A percentile compares a stretch with the other conserved stretches of the same genome.
These are phyloP conservation scores for Thyatira batis DNA, from an alignment of 2,888 invertebrate genomes.

Conservation along the genomic window DNA sequence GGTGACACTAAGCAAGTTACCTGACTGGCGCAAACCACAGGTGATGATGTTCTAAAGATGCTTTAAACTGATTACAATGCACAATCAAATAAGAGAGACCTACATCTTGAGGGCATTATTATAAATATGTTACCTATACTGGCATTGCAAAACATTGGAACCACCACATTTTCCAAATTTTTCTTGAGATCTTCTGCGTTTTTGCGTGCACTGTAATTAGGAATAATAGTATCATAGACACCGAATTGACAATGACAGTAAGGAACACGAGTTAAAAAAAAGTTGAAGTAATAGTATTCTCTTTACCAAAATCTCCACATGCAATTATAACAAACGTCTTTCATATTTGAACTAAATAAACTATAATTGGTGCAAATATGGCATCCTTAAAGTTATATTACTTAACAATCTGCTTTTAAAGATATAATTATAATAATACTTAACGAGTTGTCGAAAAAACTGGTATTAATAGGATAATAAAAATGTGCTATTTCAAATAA, in stretches of 20 bases:
- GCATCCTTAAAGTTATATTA: not conserved
- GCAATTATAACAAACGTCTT: not conserved
- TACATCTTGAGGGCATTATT: slow-evolving; percentile 80
- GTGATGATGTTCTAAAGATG: slow-evolving; percentile 68
- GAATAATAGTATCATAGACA: slow-evolving; percentile 81
- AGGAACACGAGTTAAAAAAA: slow-evolving; percentile 35
- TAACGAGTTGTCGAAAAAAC: too few species aligned
- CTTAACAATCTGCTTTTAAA: not conserved
- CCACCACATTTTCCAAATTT: slow-evolving; percentile 96
- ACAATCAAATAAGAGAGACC: slow-evolving; percentile 73
- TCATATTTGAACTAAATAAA: not conserved
- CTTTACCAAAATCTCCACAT: not conserved
- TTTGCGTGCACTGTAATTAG: slow-evolving; percentile 94
- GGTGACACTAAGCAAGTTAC: slow-evolving; percentile 71
- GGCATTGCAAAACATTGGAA: slow-evolving; percentile 98
- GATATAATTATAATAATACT: too few species aligned
- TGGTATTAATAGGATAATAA: too few species aligned
- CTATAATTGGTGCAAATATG: not conserved
- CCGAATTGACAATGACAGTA: slow-evolving; percentile 61
- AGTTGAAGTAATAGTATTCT: not conserved
- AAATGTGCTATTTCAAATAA: not conserved
- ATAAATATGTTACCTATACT: slow-evolving; percentile 86
- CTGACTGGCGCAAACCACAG: slow-evolving; percentile 73
- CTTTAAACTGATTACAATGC: slow-evolving; percentile 71
- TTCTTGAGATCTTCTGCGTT: slow-evolving; percentile 96